Percentiles rank a stretch among this genome's conserved stretches.
These are phyloP conservation scores for Luscinia luscinia DNA, from an alignment of 2,797 vertebrate genomes.

Conservation along the genomic window DNA sequence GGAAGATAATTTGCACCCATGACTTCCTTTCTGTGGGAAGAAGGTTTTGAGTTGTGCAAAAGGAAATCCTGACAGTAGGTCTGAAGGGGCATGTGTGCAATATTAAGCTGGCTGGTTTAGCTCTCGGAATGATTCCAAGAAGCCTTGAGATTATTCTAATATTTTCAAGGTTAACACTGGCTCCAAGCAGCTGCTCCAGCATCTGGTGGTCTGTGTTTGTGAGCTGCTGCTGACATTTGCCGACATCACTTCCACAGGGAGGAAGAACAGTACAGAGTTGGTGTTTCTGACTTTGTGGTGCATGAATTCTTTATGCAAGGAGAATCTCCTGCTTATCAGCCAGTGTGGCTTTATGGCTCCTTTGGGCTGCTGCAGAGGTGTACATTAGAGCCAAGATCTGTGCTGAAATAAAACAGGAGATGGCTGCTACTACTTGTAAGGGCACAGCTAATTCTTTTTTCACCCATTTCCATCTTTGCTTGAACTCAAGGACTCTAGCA, in stretches of 20 bases:
- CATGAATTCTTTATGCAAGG: not conserved
- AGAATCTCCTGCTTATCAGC: not conserved
- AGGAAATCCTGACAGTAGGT: not conserved
- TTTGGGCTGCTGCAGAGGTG: not conserved
- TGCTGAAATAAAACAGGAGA: not conserved
- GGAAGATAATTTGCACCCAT: not conserved
- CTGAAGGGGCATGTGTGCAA: not conserved
- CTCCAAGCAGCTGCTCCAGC: not conserved
- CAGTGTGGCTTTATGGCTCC: not conserved
- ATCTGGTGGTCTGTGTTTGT: not conserved
- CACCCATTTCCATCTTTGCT: not conserved
- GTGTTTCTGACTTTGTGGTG: not conserved
- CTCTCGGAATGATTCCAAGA: not conserved
- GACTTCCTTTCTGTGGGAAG: not conserved
- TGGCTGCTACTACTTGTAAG: not conserved
- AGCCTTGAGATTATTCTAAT: not conserved
- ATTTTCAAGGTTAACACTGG: not conserved
- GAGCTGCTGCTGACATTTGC: conserved; percentile 5
- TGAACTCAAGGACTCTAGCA: not conserved
- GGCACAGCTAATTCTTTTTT: not conserved
- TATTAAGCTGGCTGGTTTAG: not conserved
- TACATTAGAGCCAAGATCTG: not conserved
- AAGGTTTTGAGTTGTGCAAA: not conserved
- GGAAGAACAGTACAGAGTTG: not conserved
- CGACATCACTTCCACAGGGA: not conserved